Percentiles rank a stretch among this genome's conserved stretches.
These are phyloP conservation scores for Selene dorsalis DNA, from an alignment of 2,797 vertebrate species.

Conservation along the genomic window DNA sequence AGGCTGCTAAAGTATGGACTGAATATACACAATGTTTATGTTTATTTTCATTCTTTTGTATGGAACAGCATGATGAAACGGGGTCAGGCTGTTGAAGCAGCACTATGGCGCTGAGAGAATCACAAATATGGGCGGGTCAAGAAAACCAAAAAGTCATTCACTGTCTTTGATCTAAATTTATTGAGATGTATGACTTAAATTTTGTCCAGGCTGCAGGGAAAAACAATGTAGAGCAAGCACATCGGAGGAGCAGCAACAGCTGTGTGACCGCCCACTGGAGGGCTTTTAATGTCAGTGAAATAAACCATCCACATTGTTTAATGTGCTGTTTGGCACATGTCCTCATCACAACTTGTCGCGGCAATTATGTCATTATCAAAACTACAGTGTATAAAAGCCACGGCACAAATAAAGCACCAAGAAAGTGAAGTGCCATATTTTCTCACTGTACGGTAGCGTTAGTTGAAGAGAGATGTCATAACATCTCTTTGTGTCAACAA, in stretches of 20 bases:
- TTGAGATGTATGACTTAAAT: not conserved
- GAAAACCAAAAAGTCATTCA: not conserved
- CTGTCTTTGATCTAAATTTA: not conserved
- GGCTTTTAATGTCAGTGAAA: conserved; percentile 55
- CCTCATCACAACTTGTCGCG: conserved; percentile 35
- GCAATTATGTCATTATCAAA: conserved; percentile 62
- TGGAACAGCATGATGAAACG: conserved; percentile 50
- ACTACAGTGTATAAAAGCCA: conserved; percentile 19
- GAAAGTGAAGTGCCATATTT: conserved; percentile 10
- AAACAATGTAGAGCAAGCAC: conserved; percentile 11
- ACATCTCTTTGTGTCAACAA: conserved; percentile 19
- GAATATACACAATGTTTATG: conserved; percentile 68
- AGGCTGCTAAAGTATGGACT: conserved; percentile 58
- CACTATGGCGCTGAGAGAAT: conserved; percentile 7
- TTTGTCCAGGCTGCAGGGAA: conserved; percentile 3
- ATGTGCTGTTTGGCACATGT: conserved; percentile 56
- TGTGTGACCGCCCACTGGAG: conserved; percentile 41
- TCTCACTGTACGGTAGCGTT: not conserved
- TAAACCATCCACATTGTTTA: conserved; percentile 48
- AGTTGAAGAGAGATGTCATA: conserved; percentile 12
- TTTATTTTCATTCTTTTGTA: conserved; percentile 40
- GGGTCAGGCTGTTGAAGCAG: conserved; percentile 37
- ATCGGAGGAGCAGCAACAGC: conserved; percentile 36
- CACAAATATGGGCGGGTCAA: conserved; percentile 12
- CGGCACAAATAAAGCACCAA: conserved; percentile 35